Conservation (phyloP, 2,888 invertebrate genomes). For the Gymnocheta viridis region DNA sequence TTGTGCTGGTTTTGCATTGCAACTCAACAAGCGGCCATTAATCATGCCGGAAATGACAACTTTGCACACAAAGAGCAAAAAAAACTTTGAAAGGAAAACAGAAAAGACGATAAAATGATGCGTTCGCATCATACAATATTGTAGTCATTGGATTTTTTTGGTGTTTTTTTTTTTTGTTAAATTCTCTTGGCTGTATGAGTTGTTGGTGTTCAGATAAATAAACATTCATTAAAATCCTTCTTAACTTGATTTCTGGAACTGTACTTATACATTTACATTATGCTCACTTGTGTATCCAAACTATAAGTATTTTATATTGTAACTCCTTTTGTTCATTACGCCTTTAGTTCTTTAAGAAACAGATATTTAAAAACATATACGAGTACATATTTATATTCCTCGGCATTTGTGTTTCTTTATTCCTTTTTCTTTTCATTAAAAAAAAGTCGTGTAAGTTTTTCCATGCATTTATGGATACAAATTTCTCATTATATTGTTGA, state of each 20-base stretch:
- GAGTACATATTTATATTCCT: not conserved
- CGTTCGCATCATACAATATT: constrained; percentile 37
- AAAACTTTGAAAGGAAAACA: not conserved
- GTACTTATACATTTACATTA: not conserved
- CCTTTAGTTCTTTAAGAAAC: constrained; percentile 2
- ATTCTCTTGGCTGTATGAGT: not conserved
- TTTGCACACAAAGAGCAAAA: constrained; percentile 44
- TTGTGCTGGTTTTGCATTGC: constrained; percentile 66
- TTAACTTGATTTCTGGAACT: constrained; percentile 25
- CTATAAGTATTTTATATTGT: constrained; percentile 7
- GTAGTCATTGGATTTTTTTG: too few species aligned
- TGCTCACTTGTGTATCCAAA: not conserved
- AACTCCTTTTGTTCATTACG: not conserved
- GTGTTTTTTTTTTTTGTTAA: constrained; percentile 15
- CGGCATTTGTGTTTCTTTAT: too few species aligned
- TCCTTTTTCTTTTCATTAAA: not conserved
- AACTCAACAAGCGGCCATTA: constrained; percentile 78
- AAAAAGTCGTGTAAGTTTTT: not conserved
- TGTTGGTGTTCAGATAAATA: constrained; percentile 3
- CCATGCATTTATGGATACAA: not conserved
- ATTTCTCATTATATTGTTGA: not conserved
- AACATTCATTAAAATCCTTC: not conserved
- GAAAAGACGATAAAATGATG: not conserved
- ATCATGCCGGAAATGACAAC: constrained; percentile 77
- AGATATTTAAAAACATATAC: too few species aligned